A percentile compares a stretch with the other conserved stretches of the same genome.
Conservation (phyloP, 2,797 vertebrate genomes). For the Typhlichthys eigenmanni region DNA sequence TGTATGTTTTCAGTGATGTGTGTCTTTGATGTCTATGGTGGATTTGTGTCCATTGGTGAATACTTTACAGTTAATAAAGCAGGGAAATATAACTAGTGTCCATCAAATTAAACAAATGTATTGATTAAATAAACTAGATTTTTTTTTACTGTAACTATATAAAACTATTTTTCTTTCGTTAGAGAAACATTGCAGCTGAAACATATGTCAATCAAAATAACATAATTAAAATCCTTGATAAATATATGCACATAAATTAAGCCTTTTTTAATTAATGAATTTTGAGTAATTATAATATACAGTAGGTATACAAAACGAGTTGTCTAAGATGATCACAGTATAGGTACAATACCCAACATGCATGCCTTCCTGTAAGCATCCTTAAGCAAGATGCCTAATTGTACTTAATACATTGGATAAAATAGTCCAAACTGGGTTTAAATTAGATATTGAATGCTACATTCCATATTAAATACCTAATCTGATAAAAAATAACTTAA, state of each 20-base stretch:
- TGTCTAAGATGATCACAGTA: too few species aligned
- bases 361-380: too few species aligned
- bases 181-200: conserved; percentile 6
- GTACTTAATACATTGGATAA: too few species aligned
- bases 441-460: too few species aligned
- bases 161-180: too few species aligned
- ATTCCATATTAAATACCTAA: too few species aligned
- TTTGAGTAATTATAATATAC: not conserved
- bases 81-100: conserved; percentile 1
- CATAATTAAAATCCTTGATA: conserved; percentile 5
- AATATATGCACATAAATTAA: conserved; percentile 30
- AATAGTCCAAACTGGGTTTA: too few species aligned
- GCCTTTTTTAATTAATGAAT: not conserved
- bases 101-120: not conserved
- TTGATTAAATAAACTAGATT: not conserved
- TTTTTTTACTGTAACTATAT: not conserved
- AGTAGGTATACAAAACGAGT: not conserved
- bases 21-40: conserved; percentile 14
- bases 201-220: conserved; percentile 25
- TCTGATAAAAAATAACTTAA: too few species aligned
- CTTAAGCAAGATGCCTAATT: too few species aligned
- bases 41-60: conserved; percentile 13
- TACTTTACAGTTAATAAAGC: conserved; percentile 2
- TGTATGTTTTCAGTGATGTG: conserved; percentile 36
- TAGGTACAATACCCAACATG: too few species aligned